A percentile compares a stretch with the other conserved stretches of the same genome.
Evolutionary conservation across 1,140 invertebrate genomes (phyloP).

Genomic region (Drosophila murphyi): DNA sequence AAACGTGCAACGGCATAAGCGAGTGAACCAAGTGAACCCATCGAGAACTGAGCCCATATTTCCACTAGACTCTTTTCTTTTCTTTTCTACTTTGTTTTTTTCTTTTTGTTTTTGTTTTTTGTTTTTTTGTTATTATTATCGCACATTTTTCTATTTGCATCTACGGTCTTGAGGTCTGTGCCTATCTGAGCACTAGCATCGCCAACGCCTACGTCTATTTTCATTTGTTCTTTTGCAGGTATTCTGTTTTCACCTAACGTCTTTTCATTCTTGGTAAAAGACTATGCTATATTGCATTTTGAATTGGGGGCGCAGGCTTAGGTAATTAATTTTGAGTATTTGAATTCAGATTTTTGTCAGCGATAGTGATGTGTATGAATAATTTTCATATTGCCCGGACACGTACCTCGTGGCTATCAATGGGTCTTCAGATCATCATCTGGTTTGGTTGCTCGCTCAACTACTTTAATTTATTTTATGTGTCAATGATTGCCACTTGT

Average conservation of each 20-base stretch:
- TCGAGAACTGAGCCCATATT: conserved; percentile 22
- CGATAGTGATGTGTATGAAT: conserved; percentile 46
- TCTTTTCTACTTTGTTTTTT: neutral
- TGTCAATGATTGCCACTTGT: conserved; percentile 47
- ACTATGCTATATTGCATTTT: conserved; percentile 15
- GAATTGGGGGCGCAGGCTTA: conserved; percentile 37
- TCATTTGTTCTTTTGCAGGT: conserved; percentile 30
- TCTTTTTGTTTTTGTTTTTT: neutral
- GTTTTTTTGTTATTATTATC: conserved; percentile 25
- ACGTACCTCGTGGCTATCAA: conserved; percentile 39
- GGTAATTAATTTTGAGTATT: conserved; percentile 76
- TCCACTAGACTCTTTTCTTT: conserved; percentile 11
- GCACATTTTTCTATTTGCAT: conserved; percentile 30
- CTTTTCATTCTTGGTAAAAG: conserved; percentile 1
- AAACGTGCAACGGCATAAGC: conserved; percentile 72
- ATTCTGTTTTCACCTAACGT: conserved; percentile 25
- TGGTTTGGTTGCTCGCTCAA: conserved; percentile 27
- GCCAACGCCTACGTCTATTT: conserved; percentile 36
- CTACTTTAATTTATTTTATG: conserved; percentile 40
- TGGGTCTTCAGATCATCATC: conserved; percentile 23
- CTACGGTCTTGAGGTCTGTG: conserved; percentile 25
- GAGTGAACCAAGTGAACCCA: conserved; percentile 32
- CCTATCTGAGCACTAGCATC: conserved; percentile 56
- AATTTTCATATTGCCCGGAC: conserved; percentile 44
- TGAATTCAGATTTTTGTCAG: conserved; percentile 57